A percentile compares a stretch with the other conserved stretches of the same genome.
Conservation (phyloP, 2,797 vertebrate genomes). For the Myoxocephalus aenaeus region DNA sequence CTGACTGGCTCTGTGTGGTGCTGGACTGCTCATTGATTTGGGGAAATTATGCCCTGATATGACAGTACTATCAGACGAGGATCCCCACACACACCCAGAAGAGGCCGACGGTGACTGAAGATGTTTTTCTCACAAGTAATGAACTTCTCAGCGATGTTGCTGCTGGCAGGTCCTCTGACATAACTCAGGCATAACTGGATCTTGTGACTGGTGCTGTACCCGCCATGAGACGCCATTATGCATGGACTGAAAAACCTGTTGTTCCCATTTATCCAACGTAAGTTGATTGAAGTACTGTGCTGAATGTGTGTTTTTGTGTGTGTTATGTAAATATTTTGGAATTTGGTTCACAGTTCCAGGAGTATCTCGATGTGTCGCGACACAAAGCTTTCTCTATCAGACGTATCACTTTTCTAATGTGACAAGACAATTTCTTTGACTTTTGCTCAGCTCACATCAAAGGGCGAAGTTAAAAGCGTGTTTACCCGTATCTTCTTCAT, state of each 20-base stretch:
- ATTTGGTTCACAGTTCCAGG: slow-evolving; percentile 25
- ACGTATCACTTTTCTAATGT: slow-evolving; percentile 24
- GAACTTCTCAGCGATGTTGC: slow-evolving; percentile 10
- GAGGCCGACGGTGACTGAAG: slow-evolving; percentile 19
- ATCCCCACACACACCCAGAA: slow-evolving; percentile 20
- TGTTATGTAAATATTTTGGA: slow-evolving; percentile 31
- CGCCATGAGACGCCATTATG: neutral
- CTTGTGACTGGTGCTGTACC: neutral
- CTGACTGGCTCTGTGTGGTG: neutral
- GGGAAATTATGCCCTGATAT: slow-evolving; percentile 13
- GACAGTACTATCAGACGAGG: slow-evolving; percentile 23
- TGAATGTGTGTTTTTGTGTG: neutral
- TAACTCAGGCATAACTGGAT: slow-evolving; percentile 1
- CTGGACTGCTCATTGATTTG: slow-evolving; percentile 8
- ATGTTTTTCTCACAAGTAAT: slow-evolving; percentile 28
- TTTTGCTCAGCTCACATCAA: slow-evolving; percentile 35
- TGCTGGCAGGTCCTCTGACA: slow-evolving; percentile 23
- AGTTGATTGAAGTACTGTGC: neutral
- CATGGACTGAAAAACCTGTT: slow-evolving; percentile 19
- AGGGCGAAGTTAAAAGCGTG: slow-evolving; percentile 32
- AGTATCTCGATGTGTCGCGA: slow-evolving; percentile 10
- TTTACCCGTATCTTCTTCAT: slow-evolving; percentile 41
- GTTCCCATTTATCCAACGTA: slow-evolving; percentile 1
- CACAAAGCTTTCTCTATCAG: slow-evolving; percentile 33
- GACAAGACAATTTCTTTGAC: slow-evolving; percentile 18